phyloP scores from a whole-genome alignment of 2,113 vertebrate genomes.

The Cephalopholis sonnerati region DNA sequence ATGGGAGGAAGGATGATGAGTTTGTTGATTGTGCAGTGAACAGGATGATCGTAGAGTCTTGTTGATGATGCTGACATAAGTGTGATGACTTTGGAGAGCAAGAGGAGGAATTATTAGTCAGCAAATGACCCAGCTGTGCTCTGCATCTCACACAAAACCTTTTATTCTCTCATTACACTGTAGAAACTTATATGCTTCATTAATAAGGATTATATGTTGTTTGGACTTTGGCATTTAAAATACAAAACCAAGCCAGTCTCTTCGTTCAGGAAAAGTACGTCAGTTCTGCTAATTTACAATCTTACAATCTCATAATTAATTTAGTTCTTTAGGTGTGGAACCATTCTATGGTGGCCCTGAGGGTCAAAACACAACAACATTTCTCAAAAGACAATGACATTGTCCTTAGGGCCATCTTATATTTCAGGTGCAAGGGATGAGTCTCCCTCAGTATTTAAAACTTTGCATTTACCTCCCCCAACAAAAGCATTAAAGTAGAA shows the following conservation, averaged over 20 bases:
- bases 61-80: conserved; percentile 65
- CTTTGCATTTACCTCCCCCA: too few species aligned
- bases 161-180: conserved; percentile 10
- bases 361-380: too few species aligned
- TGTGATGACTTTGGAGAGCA: conserved; percentile 62
- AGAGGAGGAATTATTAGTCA: conserved; percentile 71
- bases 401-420: too few species aligned
- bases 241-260: background rate
- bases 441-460: too few species aligned
- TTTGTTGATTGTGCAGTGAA: conserved; percentile 58
- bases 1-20: conserved; percentile 64
- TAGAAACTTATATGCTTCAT: background rate
- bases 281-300: too few species aligned
- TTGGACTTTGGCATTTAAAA: background rate
- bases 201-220: background rate
- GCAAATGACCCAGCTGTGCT: conserved; percentile 73
- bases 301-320: too few species aligned
- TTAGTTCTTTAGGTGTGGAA: background rate
- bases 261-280: background rate
- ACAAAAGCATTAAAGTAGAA: too few species aligned
- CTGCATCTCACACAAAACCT: conserved; percentile 31
- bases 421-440: too few species aligned
- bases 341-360: too few species aligned
- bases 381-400: too few species aligned
- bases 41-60: conserved; percentile 39